Conservation (phyloP, 1,140 invertebrate genomes). For the Euwallacea fornicatus region DNA sequence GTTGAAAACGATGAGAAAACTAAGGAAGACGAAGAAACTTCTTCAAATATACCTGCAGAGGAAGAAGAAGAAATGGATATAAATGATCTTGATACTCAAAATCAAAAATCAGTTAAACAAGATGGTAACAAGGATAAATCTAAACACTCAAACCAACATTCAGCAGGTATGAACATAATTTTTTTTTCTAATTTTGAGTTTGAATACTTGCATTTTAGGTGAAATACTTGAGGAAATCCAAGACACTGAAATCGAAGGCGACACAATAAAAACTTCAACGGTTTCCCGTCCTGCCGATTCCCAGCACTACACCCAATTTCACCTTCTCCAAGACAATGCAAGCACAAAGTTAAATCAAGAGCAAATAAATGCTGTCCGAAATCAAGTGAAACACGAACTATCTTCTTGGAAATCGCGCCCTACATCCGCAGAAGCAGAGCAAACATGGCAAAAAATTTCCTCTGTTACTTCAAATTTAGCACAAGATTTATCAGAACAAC, state of each 20-base stretch:
- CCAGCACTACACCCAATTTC: conserved; percentile 57
- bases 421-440: conserved; percentile 56
- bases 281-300: conserved; percentile 70
- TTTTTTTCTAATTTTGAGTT: background rate
- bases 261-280: conserved; percentile 66
- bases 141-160: conserved; percentile 55
- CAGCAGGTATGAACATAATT: conserved; percentile 36
- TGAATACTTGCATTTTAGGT: conserved; percentile 29
- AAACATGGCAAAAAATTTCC: conserved; percentile 61
- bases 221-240: conserved; percentile 51
- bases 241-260: conserved; percentile 74
- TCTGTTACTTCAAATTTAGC: conserved; percentile 69
- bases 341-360: conserved; percentile 34
- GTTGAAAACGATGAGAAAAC: conserved; percentile 54
- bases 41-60: conserved; percentile 50
- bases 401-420: conserved; percentile 57
- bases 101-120: conserved; percentile 57
- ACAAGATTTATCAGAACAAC: conserved; percentile 89
- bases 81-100: conserved; percentile 40
- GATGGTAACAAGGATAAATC: conserved; percentile 54
- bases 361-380: conserved; percentile 50
- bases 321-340: conserved; percentile 40
- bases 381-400: conserved; percentile 61
- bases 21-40: conserved; percentile 36
- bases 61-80: conserved; percentile 45